Conservation (phyloP, 2,113 vertebrate species). For the Chloroceryle aenea region DNA sequence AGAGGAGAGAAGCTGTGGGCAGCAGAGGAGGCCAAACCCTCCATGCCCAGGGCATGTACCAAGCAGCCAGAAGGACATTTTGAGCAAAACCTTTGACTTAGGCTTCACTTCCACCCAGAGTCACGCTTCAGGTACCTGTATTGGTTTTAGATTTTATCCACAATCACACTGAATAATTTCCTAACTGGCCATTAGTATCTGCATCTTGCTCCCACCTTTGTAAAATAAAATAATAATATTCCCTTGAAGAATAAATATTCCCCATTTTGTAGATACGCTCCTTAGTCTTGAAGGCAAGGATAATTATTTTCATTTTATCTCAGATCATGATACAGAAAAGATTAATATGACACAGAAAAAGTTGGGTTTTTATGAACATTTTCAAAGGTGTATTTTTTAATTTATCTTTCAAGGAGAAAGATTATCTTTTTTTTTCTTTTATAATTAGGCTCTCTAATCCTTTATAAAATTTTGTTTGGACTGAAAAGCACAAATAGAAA, state of each 20-base stretch:
- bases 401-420: background rate
- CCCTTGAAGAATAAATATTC: too few relatives aligned
- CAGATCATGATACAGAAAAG: background rate
- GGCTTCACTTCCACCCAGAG: background rate
- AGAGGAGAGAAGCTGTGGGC: background rate
- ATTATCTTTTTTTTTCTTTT: too few relatives aligned
- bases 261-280: background rate
- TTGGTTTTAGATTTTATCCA: background rate
- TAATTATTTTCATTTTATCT: slow-evolving; percentile 12
- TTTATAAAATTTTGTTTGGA: background rate
- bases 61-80: background rate
- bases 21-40: background rate
- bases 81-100: background rate
- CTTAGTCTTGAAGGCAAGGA: background rate
- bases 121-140: background rate
- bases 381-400: background rate
- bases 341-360: background rate
- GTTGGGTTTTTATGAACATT: background rate
- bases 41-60: background rate
- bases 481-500: background rate
- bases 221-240: too few relatives aligned
- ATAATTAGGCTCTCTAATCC: background rate
- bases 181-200: background rate
- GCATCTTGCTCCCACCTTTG: too few relatives aligned
- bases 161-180: background rate